Evolutionary conservation across 2,113 vertebrate species (phyloP).

Genomic region (Coracopsis vasa): DNA sequence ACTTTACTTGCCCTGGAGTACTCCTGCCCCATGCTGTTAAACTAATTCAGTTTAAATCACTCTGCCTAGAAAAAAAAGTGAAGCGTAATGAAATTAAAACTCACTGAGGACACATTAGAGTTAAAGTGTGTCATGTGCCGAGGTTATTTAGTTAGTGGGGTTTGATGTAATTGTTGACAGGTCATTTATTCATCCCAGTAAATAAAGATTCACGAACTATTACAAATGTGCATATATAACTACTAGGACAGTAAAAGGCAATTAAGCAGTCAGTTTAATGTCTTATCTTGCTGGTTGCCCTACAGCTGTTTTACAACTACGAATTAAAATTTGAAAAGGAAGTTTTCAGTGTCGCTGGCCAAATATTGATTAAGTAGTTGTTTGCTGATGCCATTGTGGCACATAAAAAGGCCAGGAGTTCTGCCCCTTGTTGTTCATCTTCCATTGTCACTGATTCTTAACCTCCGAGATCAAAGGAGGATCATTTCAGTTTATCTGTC

Average conservation of each 20-base stretch:
- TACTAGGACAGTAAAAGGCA: conserved; percentile 71
- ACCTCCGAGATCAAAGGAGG: conserved; percentile 94
- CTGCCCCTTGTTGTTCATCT: conserved; percentile 86
- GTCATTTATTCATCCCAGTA: conserved; percentile 55
- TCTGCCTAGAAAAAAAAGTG: conserved; percentile 1
- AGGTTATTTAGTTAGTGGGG: conserved; percentile 25
- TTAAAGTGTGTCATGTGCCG: background rate
- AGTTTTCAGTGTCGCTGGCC: conserved; percentile 90
- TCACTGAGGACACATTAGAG: conserved; percentile 2
- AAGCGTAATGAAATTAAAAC: conserved; percentile 47
- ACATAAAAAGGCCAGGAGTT: conserved; percentile 82
- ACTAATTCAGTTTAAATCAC: conserved; percentile 47
- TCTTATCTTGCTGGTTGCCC: conserved; percentile 84
- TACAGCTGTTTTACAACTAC: conserved; percentile 87
- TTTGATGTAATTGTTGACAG: conserved; percentile 31
- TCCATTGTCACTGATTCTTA: conserved; percentile 90
- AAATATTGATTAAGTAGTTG: conserved; percentile 99
- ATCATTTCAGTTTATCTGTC: conserved; percentile 98
- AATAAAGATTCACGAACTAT: conserved; percentile 68
- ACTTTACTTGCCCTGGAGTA: conserved; percentile 23
- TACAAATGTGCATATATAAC: conserved; percentile 69
- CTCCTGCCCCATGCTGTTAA: conserved; percentile 49
- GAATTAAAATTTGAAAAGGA: conserved; percentile 98
- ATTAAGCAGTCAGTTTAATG: conserved; percentile 80
- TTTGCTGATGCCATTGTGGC: conserved; percentile 94